Evolutionary conservation across 1,140 invertebrate genomes (phyloP), one percentile per base, ranked within the genome.

Genomic region (Vollenhovia emeryi): DNA sequence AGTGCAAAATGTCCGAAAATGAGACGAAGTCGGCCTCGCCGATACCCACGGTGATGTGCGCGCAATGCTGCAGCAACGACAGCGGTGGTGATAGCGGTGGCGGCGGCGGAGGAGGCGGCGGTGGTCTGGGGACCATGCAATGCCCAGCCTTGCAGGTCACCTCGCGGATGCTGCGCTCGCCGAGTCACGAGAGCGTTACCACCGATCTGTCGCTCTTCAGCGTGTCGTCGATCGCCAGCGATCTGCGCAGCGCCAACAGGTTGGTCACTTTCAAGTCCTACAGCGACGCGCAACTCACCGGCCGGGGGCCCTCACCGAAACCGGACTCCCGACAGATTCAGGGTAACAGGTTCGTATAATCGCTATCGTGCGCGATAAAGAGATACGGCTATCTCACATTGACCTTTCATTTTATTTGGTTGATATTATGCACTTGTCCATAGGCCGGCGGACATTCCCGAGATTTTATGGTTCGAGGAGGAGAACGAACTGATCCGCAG

Each of bases 121-220:
- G 87, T 60, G 89, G 87, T 27, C 75, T 92, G 83, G 83, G 93
- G 74, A 92, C 91, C 94, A 95, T 84, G 18, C 87, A 84, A 30
- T 87, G 85, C 24, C 95, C 95, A 15, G 95, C 95, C 2, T 87
- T 96, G 50, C 94, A 95, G 66, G 95, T 96, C 0, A 94, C 95
- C 1, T 95, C 96, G 90, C 94, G 96, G n/a, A 97, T 98, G 94
- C 95, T 97, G 24, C 95, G 97, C 27, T 98, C 97, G 7, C 97
- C 97, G 2, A 97, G 97, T 48, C 97, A 97, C 92, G 97, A 98
- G 93, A 97, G 97, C 21, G 97, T 98, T 86, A 97, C 97, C 7
- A 98, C 97, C 2, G 97, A 98, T 92, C 93, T 98, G 43, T 98
- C 97, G 0, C 94, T 98, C 71, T 97, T 98, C 93, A 97, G 97